A percentile compares a stretch with the other conserved stretches of the same genome.
These are phyloP conservation scores for Auanema freiburgensis DNA, from an alignment of 2,888 invertebrate species.

Conservation along the genomic window DNA sequence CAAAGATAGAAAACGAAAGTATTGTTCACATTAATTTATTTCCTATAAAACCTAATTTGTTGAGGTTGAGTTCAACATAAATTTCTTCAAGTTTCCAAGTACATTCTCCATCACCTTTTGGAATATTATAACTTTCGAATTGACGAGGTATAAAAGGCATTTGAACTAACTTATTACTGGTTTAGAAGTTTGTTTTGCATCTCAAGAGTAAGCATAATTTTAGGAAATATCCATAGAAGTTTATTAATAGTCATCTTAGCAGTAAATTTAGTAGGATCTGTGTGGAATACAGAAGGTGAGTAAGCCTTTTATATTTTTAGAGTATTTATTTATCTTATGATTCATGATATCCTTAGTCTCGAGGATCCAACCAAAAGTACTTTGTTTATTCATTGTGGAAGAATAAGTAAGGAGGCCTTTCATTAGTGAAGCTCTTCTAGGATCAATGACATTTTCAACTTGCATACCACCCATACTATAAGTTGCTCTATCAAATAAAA, in stretches of 20 bases:
- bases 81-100: slow-evolving; percentile 50
- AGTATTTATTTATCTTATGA: slow-evolving; percentile 47
- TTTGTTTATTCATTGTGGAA: slow-evolving; percentile 47
- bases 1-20: slow-evolving; percentile 20
- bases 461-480: no score
- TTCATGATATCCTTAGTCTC: slow-evolving; percentile 34
- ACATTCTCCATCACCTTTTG: slow-evolving; percentile 46
- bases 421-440: no score
- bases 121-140: slow-evolving; percentile 50
- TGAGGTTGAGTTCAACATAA: slow-evolving; percentile 51
- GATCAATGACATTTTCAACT: no score
- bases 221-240: slow-evolving; percentile 33
- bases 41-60: no score
- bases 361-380: slow-evolving; percentile 48
- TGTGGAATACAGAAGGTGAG: slow-evolving; percentile 45
- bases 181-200: slow-evolving; percentile 10
- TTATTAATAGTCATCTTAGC: no score
- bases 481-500: no score
- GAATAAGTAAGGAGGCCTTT: no score
- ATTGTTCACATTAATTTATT: no score
- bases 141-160: not conserved
- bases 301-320: slow-evolving; percentile 42
- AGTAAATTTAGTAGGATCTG: slow-evolving; percentile 35
- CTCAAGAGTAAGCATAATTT: slow-evolving; percentile 5
- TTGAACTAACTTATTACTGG: no score